A percentile compares a stretch with the other conserved stretches of the same genome.
Evolutionary conservation across 2,113 vertebrate species (phyloP).

Genomic region (Scomber colias): DNA sequence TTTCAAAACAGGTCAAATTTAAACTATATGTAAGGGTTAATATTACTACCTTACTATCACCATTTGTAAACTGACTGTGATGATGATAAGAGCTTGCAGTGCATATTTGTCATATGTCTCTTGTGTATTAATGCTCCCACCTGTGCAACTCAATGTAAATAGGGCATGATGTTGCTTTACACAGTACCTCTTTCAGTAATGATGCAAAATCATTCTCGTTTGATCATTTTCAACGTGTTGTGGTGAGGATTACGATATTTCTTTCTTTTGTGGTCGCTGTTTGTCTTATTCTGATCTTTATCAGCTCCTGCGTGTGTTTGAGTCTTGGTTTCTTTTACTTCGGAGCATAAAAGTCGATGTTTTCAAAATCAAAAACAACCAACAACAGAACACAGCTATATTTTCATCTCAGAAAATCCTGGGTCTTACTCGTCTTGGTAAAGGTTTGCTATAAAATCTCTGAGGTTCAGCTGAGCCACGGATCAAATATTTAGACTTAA

Average conservation of each 20-base stretch:
- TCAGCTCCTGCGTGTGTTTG: neutral
- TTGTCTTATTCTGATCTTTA: constrained; percentile 1
- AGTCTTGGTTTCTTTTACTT: neutral
- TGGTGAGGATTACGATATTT: neutral
- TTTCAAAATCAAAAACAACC: no score
- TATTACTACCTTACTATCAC: constrained; percentile 18
- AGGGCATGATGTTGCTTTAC: neutral
- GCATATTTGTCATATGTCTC: constrained; percentile 5
- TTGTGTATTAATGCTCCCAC: neutral
- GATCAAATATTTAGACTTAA: constrained; percentile 19
- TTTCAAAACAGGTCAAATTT: no score
- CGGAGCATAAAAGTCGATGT: no score
- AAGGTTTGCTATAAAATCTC: constrained; percentile 1
- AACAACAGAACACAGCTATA: no score
- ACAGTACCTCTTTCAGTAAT: neutral
- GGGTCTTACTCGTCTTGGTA: neutral
- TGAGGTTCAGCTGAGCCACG: neutral
- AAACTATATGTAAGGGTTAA: neutral
- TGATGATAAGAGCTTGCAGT: neutral
- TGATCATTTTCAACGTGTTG: neutral
- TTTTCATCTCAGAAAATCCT: neutral
- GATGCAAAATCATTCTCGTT: neutral
- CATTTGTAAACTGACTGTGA: neutral
- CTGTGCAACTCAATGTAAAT: neutral
- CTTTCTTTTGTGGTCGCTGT: neutral